Evolutionary conservation across 2,113 vertebrate species (phyloP), one percentile per base, ranked within the genome.

Genomic region (Camelus bactrianus): DNA sequence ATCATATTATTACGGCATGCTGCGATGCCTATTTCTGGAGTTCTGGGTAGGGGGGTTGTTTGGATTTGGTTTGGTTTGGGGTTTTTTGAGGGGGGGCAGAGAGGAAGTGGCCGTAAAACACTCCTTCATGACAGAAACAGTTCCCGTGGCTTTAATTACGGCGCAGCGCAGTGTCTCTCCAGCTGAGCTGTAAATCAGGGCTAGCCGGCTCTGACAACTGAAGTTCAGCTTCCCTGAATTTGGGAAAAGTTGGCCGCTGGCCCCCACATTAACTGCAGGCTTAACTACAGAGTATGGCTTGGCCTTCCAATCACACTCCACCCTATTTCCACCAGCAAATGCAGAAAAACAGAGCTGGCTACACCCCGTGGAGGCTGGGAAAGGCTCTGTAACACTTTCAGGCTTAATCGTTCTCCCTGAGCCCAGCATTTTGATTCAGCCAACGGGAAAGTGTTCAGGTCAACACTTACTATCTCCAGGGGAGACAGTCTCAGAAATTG

Each of bases 401-500:
- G 19, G 50, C 58, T 89, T 91, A 35, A 67, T 70, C 75, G 82
- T 93, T 90, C 82, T 94, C 96, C 75, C 79, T 17, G 38, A 0
- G 8, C 52, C 50, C 65, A 62, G 89, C 89, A 82, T 89, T 95
- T 96, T 82, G 81, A 95, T 85, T 79, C 85, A 83, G 48, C 50
- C 89, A 76, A n/a, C 54, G 85, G 69, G 60, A 94, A 83, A 62
- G 52, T 80, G 46, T 54, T 60, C 91, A 85, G 89, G 87, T 94
- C 89, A 90, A 94, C 92, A 87, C 60, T 58, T 89, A 84, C 92
- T 95, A 76, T 93, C 79, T 80, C 89, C 52, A 50, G 79, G 70
- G 89, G 26, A 80, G 95, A 93, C 46, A 83, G 56, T 82, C 89
- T 89, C 79, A 62, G 86, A 98, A 97, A 97, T 90, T 91, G 72